Evolutionary conservation across 2,113 vertebrate genomes (phyloP), one percentile per base, ranked within the genome.

Genomic region (Callaeas wilsoni): DNA sequence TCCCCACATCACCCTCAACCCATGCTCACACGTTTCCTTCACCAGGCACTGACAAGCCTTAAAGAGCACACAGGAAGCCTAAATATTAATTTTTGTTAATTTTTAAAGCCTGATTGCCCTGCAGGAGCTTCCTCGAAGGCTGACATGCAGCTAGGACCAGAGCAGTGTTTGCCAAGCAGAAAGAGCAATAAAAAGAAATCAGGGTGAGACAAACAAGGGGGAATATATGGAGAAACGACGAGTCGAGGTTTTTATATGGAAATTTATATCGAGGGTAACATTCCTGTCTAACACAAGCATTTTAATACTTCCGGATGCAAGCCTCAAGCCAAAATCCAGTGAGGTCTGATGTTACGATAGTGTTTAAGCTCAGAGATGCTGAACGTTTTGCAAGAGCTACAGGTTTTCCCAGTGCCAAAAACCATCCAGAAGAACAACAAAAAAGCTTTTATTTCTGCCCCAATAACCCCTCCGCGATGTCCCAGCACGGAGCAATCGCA

Each of bases 291-390:
- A 95, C 90, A 77, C 71, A 93, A 88, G 89, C 47, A 16, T 83
- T 95, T 94, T 96, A 95, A 96, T 93, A 85, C 87, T 89, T 96
- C 94, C 85, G 78, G 78, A 91, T 83, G 50, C 59, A 65, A 87
- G 78, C 68, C 87, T 83, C 78, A 75, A 96, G 94, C 95, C 96
- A 96, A 95, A 76, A 90, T 79, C 77, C 88, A 89, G 84, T 52
- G 91, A 95, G 94, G 82, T 83, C 63, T 88, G 87, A 83, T 93
- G 57, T 63, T 94, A 87, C 4, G 5, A 89, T 42, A 85, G 69
- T 12, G 7, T 39, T 90, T 82, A 70, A 89, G 55, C 37, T 93
- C 74, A 71, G 65, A 32, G 94, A 94, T 95, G 84, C 89, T 84
- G 84, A 92, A 71, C 0, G 0, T 80, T 95, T 80, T 90, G 82